Conservation (phyloP, 2,888 invertebrate species). For the Onthophagus sagittarius region DNA sequence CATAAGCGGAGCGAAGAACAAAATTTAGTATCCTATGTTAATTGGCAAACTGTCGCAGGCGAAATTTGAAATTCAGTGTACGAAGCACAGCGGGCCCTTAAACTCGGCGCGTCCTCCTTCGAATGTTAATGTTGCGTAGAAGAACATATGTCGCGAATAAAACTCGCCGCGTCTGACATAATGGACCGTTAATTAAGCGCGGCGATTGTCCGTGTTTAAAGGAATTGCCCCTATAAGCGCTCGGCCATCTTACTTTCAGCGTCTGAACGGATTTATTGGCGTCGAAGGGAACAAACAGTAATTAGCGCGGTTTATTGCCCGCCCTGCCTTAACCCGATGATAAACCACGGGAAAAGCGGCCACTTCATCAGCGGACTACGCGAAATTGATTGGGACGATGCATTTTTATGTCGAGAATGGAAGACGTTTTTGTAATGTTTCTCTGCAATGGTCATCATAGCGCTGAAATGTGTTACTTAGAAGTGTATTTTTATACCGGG, state of each 20-base stretch:
- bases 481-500: slow-evolving; percentile 1
- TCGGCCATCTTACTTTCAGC: slow-evolving; percentile 20
- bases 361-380: slow-evolving; percentile 7
- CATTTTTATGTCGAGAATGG: neutral
- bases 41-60: slow-evolving; percentile 13
- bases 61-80: slow-evolving; percentile 21
- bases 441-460: too few relatives aligned
- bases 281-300: slow-evolving; percentile 24
- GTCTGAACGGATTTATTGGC: slow-evolving; percentile 23
- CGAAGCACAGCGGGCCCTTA: slow-evolving; percentile 33
- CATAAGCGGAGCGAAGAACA: neutral
- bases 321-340: slow-evolving; percentile 4
- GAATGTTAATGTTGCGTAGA: slow-evolving; percentile 22
- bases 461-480: neutral
- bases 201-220: slow-evolving; percentile 25
- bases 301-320: slow-evolving; percentile 23
- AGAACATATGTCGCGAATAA: slow-evolving; percentile 28
- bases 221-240: slow-evolving; percentile 23
- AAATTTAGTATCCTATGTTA: slow-evolving; percentile 20
- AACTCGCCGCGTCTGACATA: slow-evolving; percentile 28
- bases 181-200: slow-evolving; percentile 32
- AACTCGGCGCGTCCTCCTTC: slow-evolving; percentile 7
- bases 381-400: slow-evolving; percentile 8
- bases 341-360: slow-evolving; percentile 5
- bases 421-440: neutral